Percentiles rank a stretch among this genome's conserved stretches.
phyloP scores from a whole-genome alignment of 2,113 vertebrate genomes.

The Lota lota region DNA sequence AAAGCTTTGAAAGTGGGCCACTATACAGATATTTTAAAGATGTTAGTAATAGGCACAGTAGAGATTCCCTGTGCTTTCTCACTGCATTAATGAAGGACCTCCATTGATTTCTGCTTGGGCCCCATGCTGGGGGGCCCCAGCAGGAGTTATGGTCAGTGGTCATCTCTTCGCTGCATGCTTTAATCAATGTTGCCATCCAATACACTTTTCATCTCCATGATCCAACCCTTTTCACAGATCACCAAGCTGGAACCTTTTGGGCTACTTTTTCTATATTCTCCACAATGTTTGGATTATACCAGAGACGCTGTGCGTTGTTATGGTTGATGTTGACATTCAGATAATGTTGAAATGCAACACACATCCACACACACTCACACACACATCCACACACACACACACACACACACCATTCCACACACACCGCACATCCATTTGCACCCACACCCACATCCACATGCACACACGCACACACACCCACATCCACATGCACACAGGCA shows the following conservation, averaged over 20 bases:
- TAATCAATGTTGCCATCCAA: conserved; percentile 4
- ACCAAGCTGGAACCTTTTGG: conserved; percentile 31
- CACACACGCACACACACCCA: too few relatives aligned
- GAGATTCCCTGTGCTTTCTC: conserved; percentile 21
- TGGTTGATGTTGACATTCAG: too few relatives aligned
- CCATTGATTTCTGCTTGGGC: conserved; percentile 50
- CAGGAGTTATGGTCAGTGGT: conserved; percentile 50
- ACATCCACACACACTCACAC: too few relatives aligned
- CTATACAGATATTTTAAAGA: conserved; percentile 30
- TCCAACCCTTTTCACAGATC: conserved; percentile 31
- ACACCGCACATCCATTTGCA: too few relatives aligned
- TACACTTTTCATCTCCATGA: conserved; percentile 39
- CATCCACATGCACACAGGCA: too few relatives aligned
- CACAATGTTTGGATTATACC: too few relatives aligned
- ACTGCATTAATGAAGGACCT: conserved; percentile 45
- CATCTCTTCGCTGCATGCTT: neutral
- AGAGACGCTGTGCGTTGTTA: too few relatives aligned
- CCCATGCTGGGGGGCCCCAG: conserved; percentile 54
- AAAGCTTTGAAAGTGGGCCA: conserved; percentile 33
- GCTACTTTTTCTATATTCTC: neutral
- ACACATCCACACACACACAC: too few relatives aligned
- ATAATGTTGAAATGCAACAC: too few relatives aligned
- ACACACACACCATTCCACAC: too few relatives aligned
- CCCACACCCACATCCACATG: too few relatives aligned
- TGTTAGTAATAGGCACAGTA: conserved; percentile 25